These are phyloP conservation scores for Nannoperca obscura DNA, from an alignment of 2,797 vertebrate genomes.

Conservation along the genomic window DNA sequence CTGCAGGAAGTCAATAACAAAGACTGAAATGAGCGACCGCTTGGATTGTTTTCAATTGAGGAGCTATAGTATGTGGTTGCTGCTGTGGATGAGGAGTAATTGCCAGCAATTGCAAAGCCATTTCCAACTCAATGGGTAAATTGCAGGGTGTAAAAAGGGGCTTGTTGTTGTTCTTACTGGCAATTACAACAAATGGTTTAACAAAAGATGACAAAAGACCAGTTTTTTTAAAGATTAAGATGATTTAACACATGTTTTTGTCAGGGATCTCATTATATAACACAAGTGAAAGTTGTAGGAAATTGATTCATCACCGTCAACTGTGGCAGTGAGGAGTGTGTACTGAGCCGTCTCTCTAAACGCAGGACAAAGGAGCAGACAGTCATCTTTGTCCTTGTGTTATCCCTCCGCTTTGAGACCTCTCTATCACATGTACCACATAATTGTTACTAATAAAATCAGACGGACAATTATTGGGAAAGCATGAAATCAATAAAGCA, in stretches of 20 bases:
- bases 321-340: conserved; percentile 11
- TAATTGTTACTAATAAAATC: conserved; percentile 78
- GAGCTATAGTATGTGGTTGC: conserved; percentile 28
- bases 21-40: conserved; percentile 14
- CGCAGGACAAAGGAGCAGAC: conserved; percentile 61
- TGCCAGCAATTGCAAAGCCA: conserved; percentile 68
- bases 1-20: conserved; percentile 37
- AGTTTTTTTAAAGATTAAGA: conserved; percentile 26
- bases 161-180: conserved; percentile 54
- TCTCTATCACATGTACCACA: conserved; percentile 74
- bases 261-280: conserved; percentile 30
- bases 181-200: conserved; percentile 64
- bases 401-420: conserved; percentile 41
- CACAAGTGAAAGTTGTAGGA: conserved; percentile 30
- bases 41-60: conserved; percentile 25
- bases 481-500: conserved; percentile 70
- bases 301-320: conserved; percentile 46
- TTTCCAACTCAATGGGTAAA: conserved; percentile 75
- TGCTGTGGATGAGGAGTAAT: conserved; percentile 54
- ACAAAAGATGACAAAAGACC: conserved; percentile 45
- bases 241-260: conserved; percentile 35
- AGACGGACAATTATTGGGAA: conserved; percentile 62
- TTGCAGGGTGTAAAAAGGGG: conserved; percentile 61
- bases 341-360: conserved; percentile 26
- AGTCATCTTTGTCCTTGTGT: conserved; percentile 32